A percentile compares a stretch with the other conserved stretches of the same genome.
These are phyloP conservation scores for Nebria ingens DNA, from an alignment of 1,140 invertebrate species.

Conservation along the genomic window DNA sequence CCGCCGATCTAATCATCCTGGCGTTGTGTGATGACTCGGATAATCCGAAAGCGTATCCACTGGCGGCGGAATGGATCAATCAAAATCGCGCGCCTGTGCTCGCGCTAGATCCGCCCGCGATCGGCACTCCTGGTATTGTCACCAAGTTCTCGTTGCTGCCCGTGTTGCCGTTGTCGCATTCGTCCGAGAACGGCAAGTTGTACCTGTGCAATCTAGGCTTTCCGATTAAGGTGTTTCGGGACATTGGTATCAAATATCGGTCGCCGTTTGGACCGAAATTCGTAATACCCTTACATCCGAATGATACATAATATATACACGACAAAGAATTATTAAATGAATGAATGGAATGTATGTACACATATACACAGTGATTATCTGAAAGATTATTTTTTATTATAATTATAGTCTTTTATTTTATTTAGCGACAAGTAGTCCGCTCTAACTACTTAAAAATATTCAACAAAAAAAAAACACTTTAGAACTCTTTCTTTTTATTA, in stretches of 20 bases:
- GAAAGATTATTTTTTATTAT: no score
- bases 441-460: no score
- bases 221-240: slow-evolving; percentile 63
- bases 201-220: slow-evolving; percentile 81
- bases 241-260: slow-evolving; percentile 68
- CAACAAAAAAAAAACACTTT: no score
- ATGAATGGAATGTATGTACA: no score
- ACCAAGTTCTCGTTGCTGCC: slow-evolving; percentile 67
- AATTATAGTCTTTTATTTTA: no score
- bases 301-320: slow-evolving; percentile 29
- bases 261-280: slow-evolving; percentile 84
- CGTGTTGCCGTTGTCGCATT: slow-evolving; percentile 62
- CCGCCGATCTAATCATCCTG: slow-evolving; percentile 58
- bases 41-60: slow-evolving; percentile 29
- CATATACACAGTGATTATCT: no score
- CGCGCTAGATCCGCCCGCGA: slow-evolving; percentile 67
- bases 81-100: slow-evolving; percentile 67
- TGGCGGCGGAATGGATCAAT: slow-evolving; percentile 51
- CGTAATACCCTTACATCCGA: slow-evolving; percentile 71
- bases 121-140: slow-evolving; percentile 51
- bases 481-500: no score
- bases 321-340: no score
- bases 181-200: slow-evolving; percentile 60
- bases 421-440: no score
- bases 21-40: slow-evolving; percentile 46